phyloP scores from a whole-genome alignment of 2,888 invertebrate species.

The Microplitis deprimator region DNA sequence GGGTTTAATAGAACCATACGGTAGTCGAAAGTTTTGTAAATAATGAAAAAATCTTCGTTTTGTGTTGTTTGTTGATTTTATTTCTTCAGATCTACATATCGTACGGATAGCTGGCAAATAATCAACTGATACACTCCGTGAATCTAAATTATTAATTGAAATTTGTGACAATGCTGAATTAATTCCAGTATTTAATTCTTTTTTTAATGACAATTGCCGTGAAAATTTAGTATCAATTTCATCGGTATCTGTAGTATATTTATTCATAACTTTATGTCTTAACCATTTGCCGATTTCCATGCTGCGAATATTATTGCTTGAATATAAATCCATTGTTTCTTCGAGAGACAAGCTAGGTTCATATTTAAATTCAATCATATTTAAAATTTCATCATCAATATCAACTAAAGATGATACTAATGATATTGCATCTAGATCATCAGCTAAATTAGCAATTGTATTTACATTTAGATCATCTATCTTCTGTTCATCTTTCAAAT shows the following conservation, averaged over 20 bases:
- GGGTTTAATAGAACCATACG: conserved; percentile 52
- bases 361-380: conserved; percentile 56
- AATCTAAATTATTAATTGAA: conserved; percentile 73
- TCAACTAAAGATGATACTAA: conserved; percentile 59
- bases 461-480: conserved; percentile 18
- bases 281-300: conserved; percentile 67
- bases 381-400: conserved; percentile 62
- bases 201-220: conserved; percentile 50
- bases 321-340: conserved; percentile 63
- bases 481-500: conserved; percentile 27
- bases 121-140: conserved; percentile 76
- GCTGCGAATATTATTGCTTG: conserved; percentile 54
- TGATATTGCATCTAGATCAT: conserved; percentile 59
- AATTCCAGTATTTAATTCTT: conserved; percentile 55
- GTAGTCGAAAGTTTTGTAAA: conserved; percentile 75
- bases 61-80: conserved; percentile 74
- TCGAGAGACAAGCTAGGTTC: conserved; percentile 69
- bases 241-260: conserved; percentile 37
- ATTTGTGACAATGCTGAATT: conserved; percentile 72
- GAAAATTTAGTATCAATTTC: conserved; percentile 35
- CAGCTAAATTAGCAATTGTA: conserved; percentile 54
- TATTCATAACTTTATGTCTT: conserved; percentile 50
- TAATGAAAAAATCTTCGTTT: conserved; percentile 86
- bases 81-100: conserved; percentile 80
- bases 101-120: conserved; percentile 80